Conservation (phyloP, 2,113 vertebrate species). For the Camelus bactrianus region DNA sequence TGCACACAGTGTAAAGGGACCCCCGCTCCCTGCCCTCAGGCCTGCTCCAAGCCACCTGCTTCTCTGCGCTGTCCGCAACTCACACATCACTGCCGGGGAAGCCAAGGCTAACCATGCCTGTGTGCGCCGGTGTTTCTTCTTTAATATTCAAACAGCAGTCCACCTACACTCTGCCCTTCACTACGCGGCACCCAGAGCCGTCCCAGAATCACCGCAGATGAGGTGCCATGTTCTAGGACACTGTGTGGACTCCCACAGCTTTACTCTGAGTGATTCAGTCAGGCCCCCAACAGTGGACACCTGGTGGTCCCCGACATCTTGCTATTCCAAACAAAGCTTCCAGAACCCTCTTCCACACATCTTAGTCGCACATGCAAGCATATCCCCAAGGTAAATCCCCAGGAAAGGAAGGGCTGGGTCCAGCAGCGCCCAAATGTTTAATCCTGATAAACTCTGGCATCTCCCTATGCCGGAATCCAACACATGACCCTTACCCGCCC, state of each 20-base stretch:
- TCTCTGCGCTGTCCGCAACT: neutral
- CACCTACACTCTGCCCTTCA: neutral
- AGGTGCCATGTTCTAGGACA: neutral
- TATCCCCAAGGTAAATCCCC: neutral
- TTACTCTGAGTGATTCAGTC: neutral
- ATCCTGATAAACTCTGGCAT: neutral
- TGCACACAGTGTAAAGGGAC: neutral
- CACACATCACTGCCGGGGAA: neutral
- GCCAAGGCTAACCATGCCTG: too few relatives aligned
- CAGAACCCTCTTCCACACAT: neutral
- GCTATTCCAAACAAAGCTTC: neutral
- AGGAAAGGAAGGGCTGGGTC: neutral
- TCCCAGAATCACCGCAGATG: neutral
- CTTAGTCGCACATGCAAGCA: neutral
- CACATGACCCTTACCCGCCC: too few relatives aligned
- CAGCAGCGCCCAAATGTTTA: neutral
- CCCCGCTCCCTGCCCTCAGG: accelerated
- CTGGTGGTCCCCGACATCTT: neutral
- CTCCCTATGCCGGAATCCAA: neutral
- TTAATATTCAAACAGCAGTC: neutral
- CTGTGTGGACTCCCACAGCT: accelerated
- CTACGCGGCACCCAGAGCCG: accelerated
- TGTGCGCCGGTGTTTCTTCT: accelerated
- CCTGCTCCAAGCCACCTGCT: neutral
- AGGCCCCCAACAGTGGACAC: neutral